Conservation (phyloP, 2,888 invertebrate genomes). For the Chironomus riparius region DNA sequence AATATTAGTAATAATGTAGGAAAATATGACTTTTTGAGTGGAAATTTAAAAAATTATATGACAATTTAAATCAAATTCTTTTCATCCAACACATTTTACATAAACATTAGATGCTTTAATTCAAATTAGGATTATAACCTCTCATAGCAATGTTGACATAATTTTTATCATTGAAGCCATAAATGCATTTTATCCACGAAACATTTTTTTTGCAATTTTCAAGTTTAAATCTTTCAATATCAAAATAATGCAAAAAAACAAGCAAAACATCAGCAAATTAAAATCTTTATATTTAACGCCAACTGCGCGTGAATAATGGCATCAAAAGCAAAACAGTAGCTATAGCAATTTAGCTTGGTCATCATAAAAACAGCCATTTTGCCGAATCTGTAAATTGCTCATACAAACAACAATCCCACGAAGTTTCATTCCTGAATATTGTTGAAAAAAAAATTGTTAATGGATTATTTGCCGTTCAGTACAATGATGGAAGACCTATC, state of each 20-base stretch:
- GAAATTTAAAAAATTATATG: too few relatives aligned
- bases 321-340: background rate
- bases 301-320: too few relatives aligned
- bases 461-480: background rate
- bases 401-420: background rate
- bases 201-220: too few relatives aligned
- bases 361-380: constrained; percentile 8
- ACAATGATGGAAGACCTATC: background rate
- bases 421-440: background rate
- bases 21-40: too few relatives aligned
- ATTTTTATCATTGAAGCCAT: too few relatives aligned
- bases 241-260: background rate
- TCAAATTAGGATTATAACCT: too few relatives aligned
- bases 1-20: too few relatives aligned
- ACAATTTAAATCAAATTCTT: too few relatives aligned
- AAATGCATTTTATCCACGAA: too few relatives aligned
- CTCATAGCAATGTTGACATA: too few relatives aligned
- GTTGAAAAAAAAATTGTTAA: background rate
- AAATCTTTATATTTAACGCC: background rate
- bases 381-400: background rate
- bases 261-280: background rate
- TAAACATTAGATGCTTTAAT: too few relatives aligned
- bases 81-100: too few relatives aligned
- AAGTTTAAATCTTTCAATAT: background rate
- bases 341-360: background rate